Percentiles rank a stretch among this genome's conserved stretches.
phyloP scores from a whole-genome alignment of 2,797 vertebrate genomes.

The Hoplostethus atlanticus region DNA sequence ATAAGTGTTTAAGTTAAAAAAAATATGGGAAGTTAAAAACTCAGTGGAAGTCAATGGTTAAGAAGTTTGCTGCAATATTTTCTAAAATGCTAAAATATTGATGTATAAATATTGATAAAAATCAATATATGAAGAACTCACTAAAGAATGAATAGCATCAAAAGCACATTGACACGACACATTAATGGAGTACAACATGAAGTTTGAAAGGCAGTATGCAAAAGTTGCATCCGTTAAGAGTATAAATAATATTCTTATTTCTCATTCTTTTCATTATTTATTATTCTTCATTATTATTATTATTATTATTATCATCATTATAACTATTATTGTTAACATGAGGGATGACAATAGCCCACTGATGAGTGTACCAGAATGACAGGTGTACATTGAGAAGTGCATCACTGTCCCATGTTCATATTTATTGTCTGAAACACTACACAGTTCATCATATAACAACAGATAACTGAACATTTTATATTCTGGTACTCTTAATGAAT shows the following conservation, averaged over 20 bases:
- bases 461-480: slow-evolving; percentile 59
- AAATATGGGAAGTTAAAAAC: slow-evolving; percentile 45
- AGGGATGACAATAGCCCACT: neutral
- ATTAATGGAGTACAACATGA: neutral
- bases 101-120: too few relatives aligned
- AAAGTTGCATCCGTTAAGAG: neutral
- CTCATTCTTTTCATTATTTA: neutral
- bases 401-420: slow-evolving; percentile 49
- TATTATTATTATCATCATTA: neutral
- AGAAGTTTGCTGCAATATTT: neutral
- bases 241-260: neutral
- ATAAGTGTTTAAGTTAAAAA: slow-evolving; percentile 59
- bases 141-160: too few relatives aligned
- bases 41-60: slow-evolving; percentile 40
- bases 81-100: neutral
- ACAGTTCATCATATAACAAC: slow-evolving; percentile 40
- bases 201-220: neutral
- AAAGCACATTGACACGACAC: too few relatives aligned
- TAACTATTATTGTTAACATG: neutral
- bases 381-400: slow-evolving; percentile 9
- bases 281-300: neutral
- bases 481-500: slow-evolving; percentile 63
- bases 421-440: slow-evolving; percentile 83
- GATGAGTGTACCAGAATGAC: slow-evolving; percentile 38
- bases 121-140: too few relatives aligned